phyloP scores from a whole-genome alignment of 2,797 vertebrate genomes.

The Staurois parvus region DNA sequence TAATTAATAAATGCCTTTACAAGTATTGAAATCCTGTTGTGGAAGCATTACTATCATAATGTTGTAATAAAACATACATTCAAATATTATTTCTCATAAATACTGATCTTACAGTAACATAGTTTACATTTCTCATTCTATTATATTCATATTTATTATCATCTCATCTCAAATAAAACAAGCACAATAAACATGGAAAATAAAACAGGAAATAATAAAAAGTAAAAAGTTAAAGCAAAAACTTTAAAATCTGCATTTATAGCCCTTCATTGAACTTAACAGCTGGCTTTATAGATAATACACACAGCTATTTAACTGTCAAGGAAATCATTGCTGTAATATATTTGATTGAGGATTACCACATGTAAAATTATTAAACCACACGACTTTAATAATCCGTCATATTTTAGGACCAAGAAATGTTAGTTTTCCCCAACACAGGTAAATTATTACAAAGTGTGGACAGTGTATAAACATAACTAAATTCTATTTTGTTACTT shows the following conservation, averaged over 20 bases:
- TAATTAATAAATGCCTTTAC: too few species aligned
- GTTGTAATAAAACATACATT: too few species aligned
- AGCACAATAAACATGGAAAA: not conserved
- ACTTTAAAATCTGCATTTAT: conserved; percentile 4
- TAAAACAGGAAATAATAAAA: conserved; percentile 9
- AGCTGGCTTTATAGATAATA: conserved; percentile 28
- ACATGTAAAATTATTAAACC: conserved; percentile 20
- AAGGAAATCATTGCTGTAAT: conserved; percentile 24
- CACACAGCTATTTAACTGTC: conserved; percentile 29
- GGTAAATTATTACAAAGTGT: conserved; percentile 27
- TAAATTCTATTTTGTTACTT: not conserved
- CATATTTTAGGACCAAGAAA: conserved; percentile 19
- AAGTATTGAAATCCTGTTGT: too few species aligned
- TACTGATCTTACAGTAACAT: not conserved
- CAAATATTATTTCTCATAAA: not conserved
- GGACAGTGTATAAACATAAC: not conserved
- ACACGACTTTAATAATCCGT: conserved; percentile 13
- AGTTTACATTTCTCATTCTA: not conserved
- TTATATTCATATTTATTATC: not conserved
- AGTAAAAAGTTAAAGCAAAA: not conserved
- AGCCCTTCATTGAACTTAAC: conserved; percentile 9
- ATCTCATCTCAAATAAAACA: not conserved
- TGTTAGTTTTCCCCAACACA: conserved; percentile 4
- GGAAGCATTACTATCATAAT: too few species aligned
- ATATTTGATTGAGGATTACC: conserved; percentile 29